These are phyloP conservation scores for Macquaria australasica DNA, from an alignment of 2,113 vertebrate species.

Conservation along the genomic window DNA sequence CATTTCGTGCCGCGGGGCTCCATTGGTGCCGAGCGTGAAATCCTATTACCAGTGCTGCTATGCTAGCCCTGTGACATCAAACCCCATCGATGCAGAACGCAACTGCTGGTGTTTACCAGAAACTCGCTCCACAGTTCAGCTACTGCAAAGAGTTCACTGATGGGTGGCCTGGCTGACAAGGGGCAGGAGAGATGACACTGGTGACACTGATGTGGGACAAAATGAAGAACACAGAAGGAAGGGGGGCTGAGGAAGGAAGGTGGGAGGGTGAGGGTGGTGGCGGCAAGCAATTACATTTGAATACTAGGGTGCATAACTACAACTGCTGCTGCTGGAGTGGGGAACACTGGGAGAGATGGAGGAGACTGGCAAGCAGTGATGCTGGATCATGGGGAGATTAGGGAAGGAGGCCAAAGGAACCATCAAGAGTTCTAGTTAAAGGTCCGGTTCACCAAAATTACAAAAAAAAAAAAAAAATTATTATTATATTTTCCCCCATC, in stretches of 20 bases:
- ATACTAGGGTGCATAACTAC: neutral
- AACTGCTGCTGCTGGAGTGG: constrained; percentile 4
- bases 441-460: neutral
- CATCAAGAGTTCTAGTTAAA: neutral
- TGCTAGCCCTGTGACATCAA: constrained; percentile 79
- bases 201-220: constrained; percentile 53
- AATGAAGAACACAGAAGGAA: constrained; percentile 3
- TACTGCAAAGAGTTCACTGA: constrained; percentile 60
- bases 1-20: constrained; percentile 75
- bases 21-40: constrained; percentile 79
- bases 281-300: constrained; percentile 3
- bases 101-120: constrained; percentile 67
- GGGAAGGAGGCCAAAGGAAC: neutral
- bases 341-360: neutral
- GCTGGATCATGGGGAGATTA: neutral
- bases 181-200: constrained; percentile 44
- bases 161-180: constrained; percentile 61
- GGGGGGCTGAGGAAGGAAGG: neutral
- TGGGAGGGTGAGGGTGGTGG: neutral
- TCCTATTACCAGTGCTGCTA: constrained; percentile 80
- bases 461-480: too few species aligned
- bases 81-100: constrained; percentile 73
- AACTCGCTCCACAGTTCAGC: constrained; percentile 48
- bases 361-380: neutral
- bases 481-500: too few species aligned